Conservation (phyloP, 2,888 invertebrate genomes). For the Deroplatys truncata region DNA sequence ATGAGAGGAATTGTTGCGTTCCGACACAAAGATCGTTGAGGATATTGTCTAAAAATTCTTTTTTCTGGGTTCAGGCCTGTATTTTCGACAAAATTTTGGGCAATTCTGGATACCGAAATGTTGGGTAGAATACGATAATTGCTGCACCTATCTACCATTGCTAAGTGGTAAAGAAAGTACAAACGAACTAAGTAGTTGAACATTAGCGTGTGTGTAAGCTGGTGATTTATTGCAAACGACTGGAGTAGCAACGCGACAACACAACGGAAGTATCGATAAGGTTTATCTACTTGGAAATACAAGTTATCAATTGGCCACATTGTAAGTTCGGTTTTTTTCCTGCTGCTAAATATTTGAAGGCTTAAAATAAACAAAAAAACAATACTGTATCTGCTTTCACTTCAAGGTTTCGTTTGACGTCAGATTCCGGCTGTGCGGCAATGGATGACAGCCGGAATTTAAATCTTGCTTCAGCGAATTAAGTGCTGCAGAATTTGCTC, state of each 20-base stretch:
- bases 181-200: neutral
- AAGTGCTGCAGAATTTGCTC: neutral
- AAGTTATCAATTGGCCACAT: neutral
- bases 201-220: too few species aligned
- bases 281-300: neutral
- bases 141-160: too few species aligned
- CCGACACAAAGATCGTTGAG: too few species aligned
- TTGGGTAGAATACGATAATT: too few species aligned
- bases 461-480: neutral
- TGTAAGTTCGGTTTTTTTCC: neutral
- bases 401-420: neutral
- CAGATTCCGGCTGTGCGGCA: neutral
- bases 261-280: neutral
- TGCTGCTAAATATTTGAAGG: neutral
- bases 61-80: too few species aligned
- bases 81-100: too few species aligned
- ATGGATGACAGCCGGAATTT: neutral
- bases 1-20: too few species aligned
- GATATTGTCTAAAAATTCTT: too few species aligned
- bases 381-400: neutral
- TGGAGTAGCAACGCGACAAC: neutral
- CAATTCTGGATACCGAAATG: too few species aligned
- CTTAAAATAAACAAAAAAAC: neutral
- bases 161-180: neutral
- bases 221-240: neutral